These are phyloP conservation scores for Diplazon laetatorius DNA, from an alignment of 2,888 invertebrate genomes.

Conservation along the genomic window DNA sequence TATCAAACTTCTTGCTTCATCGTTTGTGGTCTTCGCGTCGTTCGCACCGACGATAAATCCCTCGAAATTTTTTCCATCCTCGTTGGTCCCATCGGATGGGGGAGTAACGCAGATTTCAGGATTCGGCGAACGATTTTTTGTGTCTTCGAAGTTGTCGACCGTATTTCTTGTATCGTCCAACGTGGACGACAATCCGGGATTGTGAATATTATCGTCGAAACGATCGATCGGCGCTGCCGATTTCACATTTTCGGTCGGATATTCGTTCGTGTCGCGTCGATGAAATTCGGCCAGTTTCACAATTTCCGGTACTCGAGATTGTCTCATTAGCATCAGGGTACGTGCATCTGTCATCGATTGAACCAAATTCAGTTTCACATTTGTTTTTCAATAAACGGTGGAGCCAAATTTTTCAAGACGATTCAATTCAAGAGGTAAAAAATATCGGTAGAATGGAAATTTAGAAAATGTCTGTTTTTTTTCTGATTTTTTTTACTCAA, in stretches of 20 bases:
- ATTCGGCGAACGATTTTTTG: conserved; percentile 6
- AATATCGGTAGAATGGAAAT: too few species aligned
- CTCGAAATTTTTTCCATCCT: conserved; percentile 27
- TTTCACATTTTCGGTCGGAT: conserved; percentile 73
- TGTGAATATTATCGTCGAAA: conserved; percentile 21
- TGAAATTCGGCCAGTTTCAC: conserved; percentile 68
- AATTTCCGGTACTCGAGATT: conserved; percentile 75
- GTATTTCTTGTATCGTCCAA: conserved; percentile 65
- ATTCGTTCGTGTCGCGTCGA: conserved; percentile 68
- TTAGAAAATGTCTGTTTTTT: too few species aligned
- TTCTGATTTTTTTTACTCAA: too few species aligned
- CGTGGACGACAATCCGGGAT: conserved; percentile 60
- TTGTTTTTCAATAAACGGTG: not conserved
- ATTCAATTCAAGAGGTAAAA: too few species aligned
- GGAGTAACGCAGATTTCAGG: conserved; percentile 36
- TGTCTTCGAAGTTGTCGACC: not conserved
- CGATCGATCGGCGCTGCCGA: conserved; percentile 15
- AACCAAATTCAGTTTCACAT: not conserved
- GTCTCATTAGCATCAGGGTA: conserved; percentile 76
- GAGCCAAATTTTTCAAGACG: too few species aligned
- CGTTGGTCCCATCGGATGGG: conserved; percentile 16
- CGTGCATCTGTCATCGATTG: conserved; percentile 70
- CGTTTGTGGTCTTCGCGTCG: not conserved
- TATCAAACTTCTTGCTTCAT: conserved; percentile 59
- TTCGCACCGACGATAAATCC: not conserved